These are phyloP conservation scores for Palaemon carinicauda DNA, from an alignment of 1,140 invertebrate species.

Conservation along the genomic window DNA sequence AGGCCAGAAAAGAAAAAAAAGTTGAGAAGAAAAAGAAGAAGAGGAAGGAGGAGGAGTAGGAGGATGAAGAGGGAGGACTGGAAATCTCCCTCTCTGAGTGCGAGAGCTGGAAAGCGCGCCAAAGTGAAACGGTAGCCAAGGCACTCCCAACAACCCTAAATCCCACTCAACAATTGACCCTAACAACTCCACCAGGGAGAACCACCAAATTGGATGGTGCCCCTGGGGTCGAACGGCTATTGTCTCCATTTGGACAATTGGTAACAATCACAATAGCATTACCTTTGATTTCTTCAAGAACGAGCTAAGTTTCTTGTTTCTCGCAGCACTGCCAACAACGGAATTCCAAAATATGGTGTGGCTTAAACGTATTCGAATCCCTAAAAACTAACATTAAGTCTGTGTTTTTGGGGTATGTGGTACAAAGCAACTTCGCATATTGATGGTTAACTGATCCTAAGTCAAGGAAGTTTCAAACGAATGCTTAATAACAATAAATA, in stretches of 20 bases:
- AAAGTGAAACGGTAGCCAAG: slow-evolving; percentile 2
- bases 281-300: slow-evolving; percentile 31
- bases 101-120: background rate
- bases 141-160: slow-evolving; percentile 7
- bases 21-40: background rate
- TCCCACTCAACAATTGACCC: slow-evolving; percentile 29
- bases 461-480: too few species aligned
- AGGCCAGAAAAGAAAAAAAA: background rate
- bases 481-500: too few species aligned
- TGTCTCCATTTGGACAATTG: slow-evolving; percentile 38
- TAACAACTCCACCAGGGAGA: slow-evolving; percentile 15
- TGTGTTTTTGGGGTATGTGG: too few species aligned
- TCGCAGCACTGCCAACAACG: background rate
- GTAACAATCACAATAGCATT: slow-evolving; percentile 26
- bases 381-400: too few species aligned
- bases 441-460: too few species aligned
- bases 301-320: background rate
- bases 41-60: background rate
- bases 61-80: background rate
- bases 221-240: slow-evolving; percentile 36
- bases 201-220: slow-evolving; percentile 49
- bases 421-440: too few species aligned
- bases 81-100: background rate
- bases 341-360: background rate
- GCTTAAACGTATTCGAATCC: too few species aligned